Conservation (phyloP, 2,888 invertebrate species). For the Oscheius onirici region DNA sequence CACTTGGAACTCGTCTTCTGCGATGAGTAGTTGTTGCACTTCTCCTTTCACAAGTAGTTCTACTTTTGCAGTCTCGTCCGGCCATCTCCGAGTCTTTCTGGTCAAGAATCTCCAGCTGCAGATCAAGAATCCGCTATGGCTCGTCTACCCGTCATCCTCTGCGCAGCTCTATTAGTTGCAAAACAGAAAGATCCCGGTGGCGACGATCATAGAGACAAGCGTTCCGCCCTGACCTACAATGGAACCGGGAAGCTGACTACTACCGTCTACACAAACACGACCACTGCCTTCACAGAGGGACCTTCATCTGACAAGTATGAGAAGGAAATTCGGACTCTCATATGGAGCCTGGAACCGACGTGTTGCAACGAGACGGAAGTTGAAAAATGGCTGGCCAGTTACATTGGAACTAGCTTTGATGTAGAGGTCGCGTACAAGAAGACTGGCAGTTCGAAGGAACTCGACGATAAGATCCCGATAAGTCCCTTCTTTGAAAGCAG, state of each 20-base stretch:
- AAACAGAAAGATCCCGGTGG: background rate
- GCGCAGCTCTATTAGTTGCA: background rate
- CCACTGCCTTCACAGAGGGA: no score
- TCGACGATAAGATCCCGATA: background rate
- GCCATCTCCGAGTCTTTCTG: background rate
- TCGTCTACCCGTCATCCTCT: background rate
- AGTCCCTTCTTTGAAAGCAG: conserved; percentile 8
- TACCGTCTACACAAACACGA: no score
- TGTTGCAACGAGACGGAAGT: background rate
- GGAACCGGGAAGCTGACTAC: no score
- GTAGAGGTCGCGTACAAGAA: background rate
- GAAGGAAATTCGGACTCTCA: background rate
- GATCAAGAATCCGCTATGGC: background rate
- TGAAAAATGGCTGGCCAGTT: background rate
- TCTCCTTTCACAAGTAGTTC: no score
- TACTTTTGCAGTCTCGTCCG: background rate
- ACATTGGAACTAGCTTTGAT: background rate
- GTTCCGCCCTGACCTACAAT: no score
- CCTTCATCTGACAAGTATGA: no score
- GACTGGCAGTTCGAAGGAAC: background rate
- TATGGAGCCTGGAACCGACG: background rate
- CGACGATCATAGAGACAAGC: no score
- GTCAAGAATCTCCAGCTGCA: background rate
- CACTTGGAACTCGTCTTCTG: no score
- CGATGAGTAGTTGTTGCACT: no score